These are phyloP conservation scores for Aegotheles bennettii DNA, from an alignment of 2,113 vertebrate genomes.

Conservation along the genomic window DNA sequence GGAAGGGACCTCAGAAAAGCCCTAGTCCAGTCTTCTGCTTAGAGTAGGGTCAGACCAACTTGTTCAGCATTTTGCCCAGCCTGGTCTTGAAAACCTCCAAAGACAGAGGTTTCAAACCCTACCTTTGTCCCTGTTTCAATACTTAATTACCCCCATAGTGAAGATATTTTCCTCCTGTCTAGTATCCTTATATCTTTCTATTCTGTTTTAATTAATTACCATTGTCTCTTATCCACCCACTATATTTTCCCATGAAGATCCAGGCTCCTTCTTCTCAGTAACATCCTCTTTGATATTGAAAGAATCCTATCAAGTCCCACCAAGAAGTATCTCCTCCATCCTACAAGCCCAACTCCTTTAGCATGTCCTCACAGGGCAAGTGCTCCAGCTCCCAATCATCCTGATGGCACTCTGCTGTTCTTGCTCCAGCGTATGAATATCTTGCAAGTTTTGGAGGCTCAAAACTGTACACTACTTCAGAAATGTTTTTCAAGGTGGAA, in stretches of 20 bases:
- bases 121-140: background rate
- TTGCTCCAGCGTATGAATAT: background rate
- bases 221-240: background rate
- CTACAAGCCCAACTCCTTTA: background rate
- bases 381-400: accelerated
- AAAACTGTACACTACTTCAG: background rate
- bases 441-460: background rate
- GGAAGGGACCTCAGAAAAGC: background rate
- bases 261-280: background rate
- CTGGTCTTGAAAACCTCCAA: background rate
- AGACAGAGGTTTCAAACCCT: background rate
- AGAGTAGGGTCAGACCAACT: background rate
- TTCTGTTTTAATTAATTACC: background rate
- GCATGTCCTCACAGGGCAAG: background rate
- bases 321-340: background rate
- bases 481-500: background rate
- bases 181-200: background rate
- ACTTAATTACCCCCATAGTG: background rate
- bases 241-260: background rate
- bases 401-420: background rate
- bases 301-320: background rate
- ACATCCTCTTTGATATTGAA: background rate
- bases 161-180: background rate
- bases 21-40: background rate
- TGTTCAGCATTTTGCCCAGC: background rate